Conservation (phyloP, 2,113 vertebrate genomes). For the Australoheros scitulus region DNA sequence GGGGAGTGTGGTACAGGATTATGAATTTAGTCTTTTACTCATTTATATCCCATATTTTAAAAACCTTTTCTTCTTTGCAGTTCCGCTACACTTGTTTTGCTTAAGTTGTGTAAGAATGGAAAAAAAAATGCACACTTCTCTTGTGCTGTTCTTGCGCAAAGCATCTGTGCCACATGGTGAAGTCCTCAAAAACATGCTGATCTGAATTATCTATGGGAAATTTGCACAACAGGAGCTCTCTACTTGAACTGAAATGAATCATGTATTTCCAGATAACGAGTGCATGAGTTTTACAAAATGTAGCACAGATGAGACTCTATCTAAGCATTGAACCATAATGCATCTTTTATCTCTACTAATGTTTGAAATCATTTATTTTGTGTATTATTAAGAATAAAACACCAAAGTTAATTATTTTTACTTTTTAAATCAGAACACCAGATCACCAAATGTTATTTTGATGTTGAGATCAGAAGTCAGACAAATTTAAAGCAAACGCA, state of each 20-base stretch:
- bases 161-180: background rate
- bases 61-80: background rate
- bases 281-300: too few species aligned
- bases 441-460: background rate
- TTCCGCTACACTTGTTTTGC: background rate
- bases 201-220: background rate
- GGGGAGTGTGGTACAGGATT: background rate
- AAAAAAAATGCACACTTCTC: background rate
- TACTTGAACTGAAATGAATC: background rate
- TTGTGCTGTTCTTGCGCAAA: background rate
- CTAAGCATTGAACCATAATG: background rate
- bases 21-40: background rate
- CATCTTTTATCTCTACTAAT: background rate
- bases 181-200: background rate
- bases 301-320: too few species aligned
- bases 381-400: background rate
- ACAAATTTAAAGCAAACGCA: background rate
- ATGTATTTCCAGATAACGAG: too few species aligned
- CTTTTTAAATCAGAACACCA: background rate
- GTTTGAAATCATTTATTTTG: background rate
- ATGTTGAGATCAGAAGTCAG: background rate
- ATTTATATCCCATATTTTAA: background rate
- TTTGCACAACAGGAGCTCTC: background rate
- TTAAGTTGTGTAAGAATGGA: background rate
- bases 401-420: background rate